Evolutionary conservation across 2,888 invertebrate species (phyloP), one percentile per base, ranked within the genome.

Genomic region (Deilephila elpenor): DNA sequence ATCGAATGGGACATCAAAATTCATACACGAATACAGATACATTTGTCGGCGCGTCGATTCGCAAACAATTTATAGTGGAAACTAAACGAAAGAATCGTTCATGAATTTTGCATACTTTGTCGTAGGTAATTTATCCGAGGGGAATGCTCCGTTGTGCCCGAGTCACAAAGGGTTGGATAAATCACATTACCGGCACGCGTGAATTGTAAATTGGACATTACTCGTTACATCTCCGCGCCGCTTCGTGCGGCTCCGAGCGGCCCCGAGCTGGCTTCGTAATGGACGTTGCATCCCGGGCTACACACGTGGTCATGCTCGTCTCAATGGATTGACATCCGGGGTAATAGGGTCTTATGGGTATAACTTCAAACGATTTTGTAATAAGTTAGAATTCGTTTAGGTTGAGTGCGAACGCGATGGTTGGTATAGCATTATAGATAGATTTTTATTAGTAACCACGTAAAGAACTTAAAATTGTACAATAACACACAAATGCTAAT

Each of bases 141-240:
- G 86, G 86, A 87, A 86, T 85, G 86, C 86, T 82, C 83, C 80
- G 80, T 83, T 84, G 87, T 84, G 84, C 81, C 83, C 83, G 84
- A 85, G 85, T 88, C 90, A 91, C 93, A 93, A 94, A 91, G 93
- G 93, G 91, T 90, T 88, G 89, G 87, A 91, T 89, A 93, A 94
- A 94, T 94, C 92, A 90, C 89, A 93, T 94, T 93, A 94, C 90
- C 79, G 83, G 86, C 84, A 88, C 90, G 91, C 91, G 91, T 93
- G 93, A 94, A 94, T 94, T 94, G 93, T 93, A 94, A 93, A 94
- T 94, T 94, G 93, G 89, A 88, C 93, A 94, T 94, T 93, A 93
- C 89, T 90, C 87, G 91, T 91, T 91, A 91, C 89, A 90, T 90
- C 88, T 90, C 86, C 78, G 79, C 75, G 79, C 74, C 76, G 78